Evolutionary conservation across 2,797 vertebrate genomes (phyloP).

Genomic region (Siniperca scherzeri): DNA sequence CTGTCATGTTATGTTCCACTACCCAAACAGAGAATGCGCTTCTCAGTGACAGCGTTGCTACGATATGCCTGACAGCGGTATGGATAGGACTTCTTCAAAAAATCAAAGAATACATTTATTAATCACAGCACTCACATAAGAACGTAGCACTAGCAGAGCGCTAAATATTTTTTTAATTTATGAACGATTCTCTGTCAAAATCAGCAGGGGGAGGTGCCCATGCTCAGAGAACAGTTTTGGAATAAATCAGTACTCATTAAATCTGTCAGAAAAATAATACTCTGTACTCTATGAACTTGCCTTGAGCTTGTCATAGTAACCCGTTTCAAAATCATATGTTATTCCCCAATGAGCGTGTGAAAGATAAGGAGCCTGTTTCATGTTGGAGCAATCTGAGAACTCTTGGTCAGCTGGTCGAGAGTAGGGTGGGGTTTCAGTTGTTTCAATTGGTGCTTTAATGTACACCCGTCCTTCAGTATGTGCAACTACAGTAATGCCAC

Average conservation of each 20-base stretch:
- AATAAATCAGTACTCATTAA: constrained; percentile 70
- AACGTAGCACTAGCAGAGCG: too few species aligned
- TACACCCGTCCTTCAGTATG: background rate
- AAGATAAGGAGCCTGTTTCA: constrained; percentile 6
- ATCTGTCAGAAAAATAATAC: constrained; percentile 38
- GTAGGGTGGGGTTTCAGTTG: constrained; percentile 20
- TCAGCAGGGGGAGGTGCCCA: too few species aligned
- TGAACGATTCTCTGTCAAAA: too few species aligned
- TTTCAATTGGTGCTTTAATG: constrained; percentile 24
- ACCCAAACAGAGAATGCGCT: too few species aligned
- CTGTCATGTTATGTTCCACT: too few species aligned
- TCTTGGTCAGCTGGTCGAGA: constrained; percentile 5
- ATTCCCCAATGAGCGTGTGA: constrained; percentile 24
- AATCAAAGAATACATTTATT: too few species aligned
- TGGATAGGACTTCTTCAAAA: too few species aligned
- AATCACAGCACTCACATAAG: too few species aligned
- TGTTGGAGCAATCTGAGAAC: constrained; percentile 20
- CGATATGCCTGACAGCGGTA: too few species aligned
- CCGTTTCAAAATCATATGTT: constrained; percentile 26
- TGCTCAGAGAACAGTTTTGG: constrained; percentile 31
- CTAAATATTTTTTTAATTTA: too few species aligned
- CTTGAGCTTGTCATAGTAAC: constrained; percentile 21
- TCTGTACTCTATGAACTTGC: constrained; percentile 3
- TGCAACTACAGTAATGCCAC: constrained; percentile 10
- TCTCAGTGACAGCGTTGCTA: too few species aligned